Evolutionary conservation across 2,797 vertebrate species (phyloP).

Genomic region (Gymnocypris eckloni): DNA sequence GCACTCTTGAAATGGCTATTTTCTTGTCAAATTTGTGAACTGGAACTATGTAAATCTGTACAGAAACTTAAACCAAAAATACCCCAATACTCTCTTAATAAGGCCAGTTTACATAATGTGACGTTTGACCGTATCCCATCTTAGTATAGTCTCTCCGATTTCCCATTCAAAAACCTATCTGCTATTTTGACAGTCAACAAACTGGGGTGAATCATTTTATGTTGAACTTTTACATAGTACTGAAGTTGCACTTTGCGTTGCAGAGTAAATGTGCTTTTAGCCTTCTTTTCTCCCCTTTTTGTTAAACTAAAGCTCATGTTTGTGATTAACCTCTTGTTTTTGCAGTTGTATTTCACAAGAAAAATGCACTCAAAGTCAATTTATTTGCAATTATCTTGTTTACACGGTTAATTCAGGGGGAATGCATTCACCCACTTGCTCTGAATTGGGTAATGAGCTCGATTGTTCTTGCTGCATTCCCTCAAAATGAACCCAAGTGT

Average conservation of each 20-base stretch:
- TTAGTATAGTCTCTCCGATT: conserved; percentile 15
- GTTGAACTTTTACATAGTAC: conserved; percentile 45
- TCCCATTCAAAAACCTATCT: background rate
- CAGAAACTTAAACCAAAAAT: background rate
- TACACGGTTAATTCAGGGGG: conserved; percentile 55
- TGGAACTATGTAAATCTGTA: background rate
- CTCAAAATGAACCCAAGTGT: conserved; percentile 49
- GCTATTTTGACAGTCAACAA: conserved; percentile 8
- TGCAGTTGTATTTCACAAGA: conserved; percentile 54
- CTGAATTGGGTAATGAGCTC: conserved; percentile 47
- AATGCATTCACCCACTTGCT: conserved; percentile 30
- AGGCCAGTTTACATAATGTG: background rate
- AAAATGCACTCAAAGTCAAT: conserved; percentile 60
- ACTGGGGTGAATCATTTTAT: conserved; percentile 69
- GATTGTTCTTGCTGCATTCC: conserved; percentile 56
- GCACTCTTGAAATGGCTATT: background rate
- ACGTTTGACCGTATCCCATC: background rate
- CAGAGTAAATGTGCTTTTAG: conserved; percentile 63
- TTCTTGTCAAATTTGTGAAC: background rate
- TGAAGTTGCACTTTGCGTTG: conserved; percentile 62
- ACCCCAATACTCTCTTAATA: background rate
- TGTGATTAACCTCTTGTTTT: conserved; percentile 56
- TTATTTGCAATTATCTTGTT: conserved; percentile 55
- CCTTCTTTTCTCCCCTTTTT: conserved; percentile 52
- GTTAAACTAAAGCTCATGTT: conserved; percentile 27